A percentile compares a stretch with the other conserved stretches of the same genome.
Conservation (phyloP, 2,888 invertebrate species). For the Leptopterna dolabrata region DNA sequence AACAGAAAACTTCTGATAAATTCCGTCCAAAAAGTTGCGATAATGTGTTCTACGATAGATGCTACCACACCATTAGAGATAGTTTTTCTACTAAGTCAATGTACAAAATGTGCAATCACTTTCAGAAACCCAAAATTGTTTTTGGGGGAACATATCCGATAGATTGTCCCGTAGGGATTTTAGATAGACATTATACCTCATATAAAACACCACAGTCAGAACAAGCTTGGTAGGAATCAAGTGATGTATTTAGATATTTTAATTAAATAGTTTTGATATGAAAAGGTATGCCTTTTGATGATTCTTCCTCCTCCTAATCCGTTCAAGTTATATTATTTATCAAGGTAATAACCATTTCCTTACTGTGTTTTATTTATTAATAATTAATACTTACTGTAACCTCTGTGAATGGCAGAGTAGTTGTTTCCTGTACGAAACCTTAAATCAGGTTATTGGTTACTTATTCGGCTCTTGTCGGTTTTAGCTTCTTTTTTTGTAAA, state of each 20-base stretch:
- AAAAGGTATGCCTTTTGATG: neutral
- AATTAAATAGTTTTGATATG: conserved; percentile 51
- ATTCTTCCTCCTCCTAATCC: conserved; percentile 17
- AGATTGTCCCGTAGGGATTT: conserved; percentile 69
- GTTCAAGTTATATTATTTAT: neutral
- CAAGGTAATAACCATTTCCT: conserved; percentile 35
- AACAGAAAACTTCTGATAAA: conserved; percentile 30
- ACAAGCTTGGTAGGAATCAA: conserved; percentile 25
- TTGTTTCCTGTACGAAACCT: too few species aligned
- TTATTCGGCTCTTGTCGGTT: too few species aligned
- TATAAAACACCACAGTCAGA: conserved; percentile 30
- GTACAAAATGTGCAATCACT: conserved; percentile 48
- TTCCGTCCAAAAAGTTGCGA: conserved; percentile 46
- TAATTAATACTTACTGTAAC: neutral
- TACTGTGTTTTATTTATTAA: neutral
- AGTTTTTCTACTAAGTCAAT: conserved; percentile 43
- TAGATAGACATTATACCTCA: conserved; percentile 52
- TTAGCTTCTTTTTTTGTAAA: too few species aligned
- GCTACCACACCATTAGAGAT: conserved; percentile 14
- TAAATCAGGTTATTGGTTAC: too few species aligned
- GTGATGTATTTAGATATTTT: conserved; percentile 41
- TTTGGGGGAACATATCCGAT: conserved; percentile 91
- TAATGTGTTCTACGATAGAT: conserved; percentile 29
- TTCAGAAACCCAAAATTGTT: conserved; percentile 69
- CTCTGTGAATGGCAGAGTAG: neutral